Base-by-base conservation (phyloP, 2,888 invertebrate genomes). In the Aplocera efformata region DNA sequence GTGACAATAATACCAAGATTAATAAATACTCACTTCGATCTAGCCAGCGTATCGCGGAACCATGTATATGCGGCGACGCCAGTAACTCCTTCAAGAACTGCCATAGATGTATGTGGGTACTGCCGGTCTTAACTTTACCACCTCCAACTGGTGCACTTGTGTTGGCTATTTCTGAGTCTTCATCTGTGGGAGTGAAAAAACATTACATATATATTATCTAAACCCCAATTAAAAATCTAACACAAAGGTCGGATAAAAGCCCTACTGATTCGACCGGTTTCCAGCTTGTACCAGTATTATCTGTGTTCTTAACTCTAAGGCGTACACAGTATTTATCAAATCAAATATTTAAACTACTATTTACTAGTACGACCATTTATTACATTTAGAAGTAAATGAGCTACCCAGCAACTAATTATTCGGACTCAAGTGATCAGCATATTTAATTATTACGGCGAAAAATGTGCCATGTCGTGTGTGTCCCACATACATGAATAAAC, bases 51-150 rank as follows among this genome's bases (percentile, higher is more conserved):
- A 99, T 99, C 73, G 98, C 98, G 3, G 95, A 94, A 7, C 97
- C 96, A 77, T 98, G 96, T 21, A 93, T 85, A 58, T 96, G 95
- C 0, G 98, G 96, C 33, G 96, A 93, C 10, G 95, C 92, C 1
- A 99, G 90, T 8, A 99, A 91, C 76, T 99, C 98, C 76, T 98
- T 98, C 36, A 99, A 90, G 83, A 99, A 99, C 85, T 99, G 98
- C 99, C 99, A 99, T 30, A 99, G 90, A 78, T 99, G 99, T 60
- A 99, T 99, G 79, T 97, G 97, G 0, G 97, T 95, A 52, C 95
- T 94, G 31, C 93, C 92, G 28, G 89, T 84, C 59, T 88, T 88
- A 8, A 71, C 63, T 45, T 85, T 84, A 9, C 75, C 79, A 7
- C 69, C 73, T n/a, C 60, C 67, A 36, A 63, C 48, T 1, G 53